Base-by-base conservation (phyloP, 2,888 invertebrate species). In the Lycophotia porphyrea region DNA sequence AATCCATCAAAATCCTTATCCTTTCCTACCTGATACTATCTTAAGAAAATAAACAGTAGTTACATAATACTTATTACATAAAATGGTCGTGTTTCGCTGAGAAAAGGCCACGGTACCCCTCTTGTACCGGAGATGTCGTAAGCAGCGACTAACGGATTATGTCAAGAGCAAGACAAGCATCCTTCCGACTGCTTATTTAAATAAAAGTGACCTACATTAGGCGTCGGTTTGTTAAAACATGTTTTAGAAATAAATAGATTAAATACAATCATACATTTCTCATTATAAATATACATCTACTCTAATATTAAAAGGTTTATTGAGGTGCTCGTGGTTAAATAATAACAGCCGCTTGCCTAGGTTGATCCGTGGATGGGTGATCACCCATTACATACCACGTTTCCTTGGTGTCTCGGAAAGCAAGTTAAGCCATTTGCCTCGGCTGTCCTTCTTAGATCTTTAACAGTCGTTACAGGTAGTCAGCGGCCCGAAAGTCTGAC, bases 111-210 rank as follows among this genome's bases (percentile, higher is more conserved):
- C n/a, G n/a, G n/a, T n/a, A n/a, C 58, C 68, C 68, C 44, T 58
- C 36, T 42, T 76, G 68, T 63, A 42, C 67, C 9, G 66, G 58
- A 27, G 68, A 80, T 80, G 80, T 79, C 80, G 74, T 52, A 52
- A 69, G 64, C 74, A 79, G 74, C 68, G 60, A 80, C 80, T 65
- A 74, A 79, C 64, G 52, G 80, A 60, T 80, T 80, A 79, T 60
- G 74, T 79, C 79, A 69, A 79, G 80, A 79, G 58, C 55, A 34
- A 80, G 74, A 74, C 74, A 80, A 80, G 74, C 68, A 69, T 80
- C 31, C 52, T 24, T 60, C 49, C 31, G 13, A 60, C 52, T 60
- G 63, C 52, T 65, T 74, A 74, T 79, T 69, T 65, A 65, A 79
- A 80, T 80, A 65, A 27, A 39, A 69, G 47, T 24, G 65, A 78